Base-by-base conservation (phyloP, 1,140 invertebrate genomes). In the Lepidurus arcticus region DNA sequence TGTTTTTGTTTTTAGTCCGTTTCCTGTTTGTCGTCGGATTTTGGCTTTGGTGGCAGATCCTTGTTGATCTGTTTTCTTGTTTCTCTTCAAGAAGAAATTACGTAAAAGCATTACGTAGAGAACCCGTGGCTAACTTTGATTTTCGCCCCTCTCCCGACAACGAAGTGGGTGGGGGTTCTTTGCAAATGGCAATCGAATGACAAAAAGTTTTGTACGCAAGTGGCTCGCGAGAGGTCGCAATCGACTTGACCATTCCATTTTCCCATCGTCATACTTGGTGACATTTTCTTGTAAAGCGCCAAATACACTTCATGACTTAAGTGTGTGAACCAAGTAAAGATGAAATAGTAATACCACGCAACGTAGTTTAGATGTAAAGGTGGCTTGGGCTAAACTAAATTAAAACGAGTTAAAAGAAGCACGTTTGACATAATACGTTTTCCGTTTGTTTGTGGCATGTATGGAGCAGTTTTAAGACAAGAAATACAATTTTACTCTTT, bases 401-500 rank as follows among this genome's bases (percentile, higher is more conserved):
- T 21, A 16, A 65, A 65, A 1, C 53, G n/a, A 65, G 9, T 9
- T 65, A 65, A 16, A 16, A 7, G 0, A 65, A 7, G 8, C 53
- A 21, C 0, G 1, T 65, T 65, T 21, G 1, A 65, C 16, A 53
- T 3, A 0, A 34, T 34, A 34, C 34, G 34, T 3, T 34, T 34
- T 34, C 3, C 34, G 34, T 34, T 34, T 34, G 34, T 34, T 34
- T 34, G 34, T 21, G 53, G 53, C 53, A 65, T 65, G 53, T 65
- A 65, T 65, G 16, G 53, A 65, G 53, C 53, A 65, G 21, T 13
- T 65, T 65, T 65, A 16, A n/a, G 53, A 65, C 53, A 65, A 65
- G 21, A 65, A 65, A 65, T 65, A 65, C 53, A 65, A 21, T 65
- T 65, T 87, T 90, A 97, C 84, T 98, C 96, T 83, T 92, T 95